Base-by-base conservation (phyloP, 2,797 vertebrate species). In the Aldrovandia affinis region DNA sequence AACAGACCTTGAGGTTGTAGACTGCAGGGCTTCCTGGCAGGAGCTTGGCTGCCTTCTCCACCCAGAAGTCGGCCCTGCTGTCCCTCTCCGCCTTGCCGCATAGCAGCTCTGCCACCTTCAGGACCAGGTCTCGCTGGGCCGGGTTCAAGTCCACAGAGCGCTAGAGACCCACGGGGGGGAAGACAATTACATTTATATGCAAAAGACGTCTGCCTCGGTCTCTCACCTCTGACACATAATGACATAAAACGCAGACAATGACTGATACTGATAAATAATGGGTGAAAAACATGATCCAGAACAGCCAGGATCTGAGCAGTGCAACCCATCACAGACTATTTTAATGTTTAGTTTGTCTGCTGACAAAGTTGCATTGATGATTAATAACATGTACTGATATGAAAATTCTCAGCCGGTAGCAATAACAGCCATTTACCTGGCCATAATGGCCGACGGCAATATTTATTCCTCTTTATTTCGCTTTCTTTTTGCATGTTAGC, bases 81-180 rank as follows among this genome's bases (percentile, higher is more conserved):
- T 99, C 97, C 63, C 89, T 93, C 86, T 96, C 90, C 22, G 94
- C 93, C 30, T 96, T 96, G 92, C 91, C 94, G 90, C 98, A 97
- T 68, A 99, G 94, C 83, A 99, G 93, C 90, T 99, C 98, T 0
- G 98, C 98, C 90, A 99, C 97, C 93, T 99, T 99, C 93, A 99
- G 86, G 22, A 99, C 96, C 86, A 99, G 95, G 87, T 99, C 98
- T 91, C 95, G 97, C 94, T 99, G 98, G 30, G 95, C 96, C 84
- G 97, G 97, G 83, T 99, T 99, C 92, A 99, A 90, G 88, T 99
- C 98, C 91, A 99, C 96, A 1, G 98, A 99, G 73, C 98, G 96
- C 98, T 99, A 63, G 22, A 82, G 78, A 12, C 83, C 81, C 4
- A 20, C 73, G 42, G 61, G 84, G 2, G 77, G n/a, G 89, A 3